These are phyloP conservation scores for Lithodes maja DNA, from an alignment of 2,888 invertebrate species.

Conservation along the genomic window DNA sequence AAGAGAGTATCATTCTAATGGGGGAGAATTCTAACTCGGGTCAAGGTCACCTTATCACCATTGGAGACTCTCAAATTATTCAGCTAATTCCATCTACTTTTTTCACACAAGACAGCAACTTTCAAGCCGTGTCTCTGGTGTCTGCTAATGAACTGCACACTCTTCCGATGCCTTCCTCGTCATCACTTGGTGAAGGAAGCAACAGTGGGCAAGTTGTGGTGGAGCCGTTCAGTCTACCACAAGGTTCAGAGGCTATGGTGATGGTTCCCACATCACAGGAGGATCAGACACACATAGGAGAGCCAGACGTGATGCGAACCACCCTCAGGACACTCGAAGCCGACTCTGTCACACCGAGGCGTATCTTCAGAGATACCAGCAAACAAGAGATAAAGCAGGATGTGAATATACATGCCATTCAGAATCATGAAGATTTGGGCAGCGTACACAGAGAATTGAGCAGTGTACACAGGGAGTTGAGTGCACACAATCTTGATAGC, in stretches of 20 bases:
- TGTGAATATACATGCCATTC: constrained; percentile 26
- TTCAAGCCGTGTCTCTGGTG: constrained; percentile 62
- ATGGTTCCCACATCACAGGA: constrained; percentile 40
- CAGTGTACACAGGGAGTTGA: no score
- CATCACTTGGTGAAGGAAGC: constrained; percentile 29
- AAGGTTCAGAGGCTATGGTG: constrained; percentile 42
- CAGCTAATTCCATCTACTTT: constrained; percentile 63
- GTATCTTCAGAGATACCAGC: constrained; percentile 3
- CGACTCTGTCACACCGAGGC: not conserved
- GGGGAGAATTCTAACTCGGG: constrained; percentile 57
- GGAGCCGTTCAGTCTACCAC: constrained; percentile 51
- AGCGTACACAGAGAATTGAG: no score
- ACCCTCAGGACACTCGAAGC: constrained; percentile 35
- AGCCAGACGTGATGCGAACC: constrained; percentile 39
- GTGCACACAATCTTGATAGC: constrained; percentile 24
- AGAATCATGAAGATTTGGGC: no score
- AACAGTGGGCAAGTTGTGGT: constrained; percentile 41
- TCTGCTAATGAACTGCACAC: constrained; percentile 48
- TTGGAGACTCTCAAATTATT: constrained; percentile 66
- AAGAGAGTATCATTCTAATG: constrained; percentile 59
- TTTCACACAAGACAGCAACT: constrained; percentile 55
- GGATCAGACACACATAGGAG: constrained; percentile 6
- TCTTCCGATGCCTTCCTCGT: constrained; percentile 37
- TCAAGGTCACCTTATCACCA: constrained; percentile 58
- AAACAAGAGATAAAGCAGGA: constrained; percentile 43